Percentiles rank a stretch among this genome's conserved stretches.
Evolutionary conservation across 2,888 invertebrate genomes (phyloP).

Genomic region (Sesamia inferens): DNA sequence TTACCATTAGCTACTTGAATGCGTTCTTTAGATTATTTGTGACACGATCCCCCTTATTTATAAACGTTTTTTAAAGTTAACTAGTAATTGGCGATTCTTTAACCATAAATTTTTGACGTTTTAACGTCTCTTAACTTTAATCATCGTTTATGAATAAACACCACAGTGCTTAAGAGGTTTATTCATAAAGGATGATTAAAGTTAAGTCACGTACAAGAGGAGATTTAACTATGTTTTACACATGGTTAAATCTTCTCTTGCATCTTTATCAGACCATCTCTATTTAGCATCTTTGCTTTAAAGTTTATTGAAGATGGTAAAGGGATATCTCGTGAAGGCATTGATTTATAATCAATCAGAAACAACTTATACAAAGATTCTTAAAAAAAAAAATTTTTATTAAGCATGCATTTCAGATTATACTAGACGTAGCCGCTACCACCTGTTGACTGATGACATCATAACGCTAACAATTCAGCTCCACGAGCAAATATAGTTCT

Average conservation of each 20-base stretch:
- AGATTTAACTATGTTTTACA: no score
- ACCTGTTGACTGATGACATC: conserved; percentile 44
- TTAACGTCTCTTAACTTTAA: no score
- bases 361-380: neutral
- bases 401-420: neutral
- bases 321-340: neutral
- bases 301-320: neutral
- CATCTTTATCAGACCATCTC: neutral
- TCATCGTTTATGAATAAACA: no score
- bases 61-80: no score
- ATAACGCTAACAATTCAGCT: conserved; percentile 22
- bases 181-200: no score
- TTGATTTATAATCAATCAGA: neutral
- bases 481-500: conserved; percentile 10
- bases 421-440: conserved; percentile 9
- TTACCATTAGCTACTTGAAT: neutral
- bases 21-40: neutral
- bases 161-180: no score
- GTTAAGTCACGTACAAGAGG: no score
- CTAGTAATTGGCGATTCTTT: no score
- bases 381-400: neutral
- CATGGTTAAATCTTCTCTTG: neutral
- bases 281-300: neutral
- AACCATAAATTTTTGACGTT: no score
- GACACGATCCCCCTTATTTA: neutral